Evolutionary conservation across 2,113 vertebrate species (phyloP).

Genomic region (Percopsis transmontana): DNA sequence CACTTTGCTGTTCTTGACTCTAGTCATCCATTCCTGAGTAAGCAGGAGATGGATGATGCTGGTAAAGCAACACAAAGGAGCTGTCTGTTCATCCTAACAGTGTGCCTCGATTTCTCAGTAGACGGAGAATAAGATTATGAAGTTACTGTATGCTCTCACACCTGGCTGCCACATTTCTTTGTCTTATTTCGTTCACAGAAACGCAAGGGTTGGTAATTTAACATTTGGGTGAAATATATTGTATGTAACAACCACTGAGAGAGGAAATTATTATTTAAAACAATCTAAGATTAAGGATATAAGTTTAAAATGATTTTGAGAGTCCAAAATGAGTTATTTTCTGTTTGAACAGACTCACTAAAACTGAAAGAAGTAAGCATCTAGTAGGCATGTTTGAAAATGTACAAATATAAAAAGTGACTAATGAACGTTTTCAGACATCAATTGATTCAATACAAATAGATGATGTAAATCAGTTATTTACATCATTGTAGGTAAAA

Average conservation of each 20-base stretch:
- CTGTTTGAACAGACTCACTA: not conserved
- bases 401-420: not conserved
- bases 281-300: not conserved
- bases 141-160: slow-evolving; percentile 40
- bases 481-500: not conserved
- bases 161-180: slow-evolving; percentile 69
- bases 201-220: slow-evolving; percentile 67
- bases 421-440: not conserved
- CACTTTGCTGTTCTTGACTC: slow-evolving; percentile 53
- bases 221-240: slow-evolving; percentile 63
- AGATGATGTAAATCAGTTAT: not conserved
- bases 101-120: slow-evolving; percentile 36
- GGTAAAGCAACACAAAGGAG: slow-evolving; percentile 50
- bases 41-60: slow-evolving; percentile 63
- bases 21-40: slow-evolving; percentile 67
- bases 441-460: slow-evolving; percentile 4
- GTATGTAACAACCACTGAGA: slow-evolving; percentile 68
- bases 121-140: slow-evolving; percentile 49
- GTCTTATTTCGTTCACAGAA: slow-evolving; percentile 67
- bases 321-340: not conserved
- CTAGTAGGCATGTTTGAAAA: not conserved
- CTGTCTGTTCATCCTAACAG: slow-evolving; percentile 45
- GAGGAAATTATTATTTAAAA: slow-evolving; percentile 4
- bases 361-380: not conserved
- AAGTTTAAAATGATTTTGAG: not conserved